Evolutionary conservation across 2,888 invertebrate species (phyloP), one percentile per base, ranked within the genome.

Genomic region (Galerucella calmariensis): DNA sequence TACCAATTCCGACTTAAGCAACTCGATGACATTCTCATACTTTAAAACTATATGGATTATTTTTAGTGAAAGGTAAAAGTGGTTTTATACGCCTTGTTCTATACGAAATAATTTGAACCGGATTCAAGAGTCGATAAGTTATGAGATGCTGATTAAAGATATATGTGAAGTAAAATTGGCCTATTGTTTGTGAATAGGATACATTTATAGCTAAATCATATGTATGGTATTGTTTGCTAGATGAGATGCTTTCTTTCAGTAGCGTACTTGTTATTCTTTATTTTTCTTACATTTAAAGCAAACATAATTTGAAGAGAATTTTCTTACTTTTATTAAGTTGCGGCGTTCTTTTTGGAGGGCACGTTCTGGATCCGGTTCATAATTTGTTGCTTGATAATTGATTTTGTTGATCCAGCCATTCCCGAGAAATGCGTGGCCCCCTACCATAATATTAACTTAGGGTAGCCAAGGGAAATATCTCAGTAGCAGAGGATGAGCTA

Each of bases 171-270:
- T 41, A 41, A 41, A 71, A 65, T 71, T 56, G 41, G 46, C 65
- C 71, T 71, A 71, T 71, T 71, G 71, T 71, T 71, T 71, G 71
- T 65, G 65, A 71, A 71, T 66, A 58, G 65, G 65, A 66, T 71
- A 71, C 71, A 65, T 71, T 66, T 71, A 14, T 20, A 46, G 14
- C n/a, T 51, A 6, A 14, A 12, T n/a, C 51, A n/a, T 51, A 51
- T 51, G 51, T 51, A n/a, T n/a, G 6, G 51, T 51, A 51, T 51
- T 51, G 51, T 51, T 51, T n/a, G 6, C n/a, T 12, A n/a, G n/a
- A 51, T 51, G 6, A 5, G n/a, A 51, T 51, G 14, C 51, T 51
- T 51, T 51, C n/a, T 6, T 14, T 8, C 51, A n/a, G 51, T 51
- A 51, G n/a, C 51, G 51, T 14, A 51, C 51, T 6, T n/a, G 51